Base-by-base conservation (phyloP, 2,888 invertebrate genomes). In the Tanaodytes sp. region DNA sequence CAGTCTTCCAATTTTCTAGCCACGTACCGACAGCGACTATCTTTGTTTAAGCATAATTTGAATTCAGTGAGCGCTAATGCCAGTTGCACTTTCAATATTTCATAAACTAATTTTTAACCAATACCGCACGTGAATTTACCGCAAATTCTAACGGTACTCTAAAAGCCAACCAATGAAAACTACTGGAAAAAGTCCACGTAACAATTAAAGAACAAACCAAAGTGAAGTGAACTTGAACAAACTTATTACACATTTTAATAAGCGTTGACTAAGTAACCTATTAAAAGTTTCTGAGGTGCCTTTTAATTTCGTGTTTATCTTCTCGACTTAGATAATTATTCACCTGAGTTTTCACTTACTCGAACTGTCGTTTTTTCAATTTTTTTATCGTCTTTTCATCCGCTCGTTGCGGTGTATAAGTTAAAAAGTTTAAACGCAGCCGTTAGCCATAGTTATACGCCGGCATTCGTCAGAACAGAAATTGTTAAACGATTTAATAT, bases 241-340 rank as follows among this genome's bases (percentile, higher is more conserved):
- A 59, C 40, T 68, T 52, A 27, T 51, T 68, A 68, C 52, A 52
- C 48, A 58, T 68, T 68, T 68, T 52, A 62, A 52, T 63, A 63
- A 57, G 52, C 45, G 18, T 12, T 48, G 48, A 54, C 63, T 63
- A 45, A 67, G 62, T 62, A 67, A 62, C 67, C 45, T 55, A 62
- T 69, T 63, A 58, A 63, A 63, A 63, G 52, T 69, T 63, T 63
- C 15, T 37, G 9, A 18, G 36, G 15, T 37, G 45, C 15, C 37
- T 51, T 68, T 57, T 33, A 54, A 39, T 51, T 45, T 49, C 30
- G 54, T 58, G 59, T 63, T 63, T 63, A 62, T 58, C 58, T 57
- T 16, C 45, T 39, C 57, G 57, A 55, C 51, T 51, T 62, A 45
- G 45, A 57, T 57, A 67, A 67, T 67, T 67, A 61, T 57, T 67